phyloP scores from a whole-genome alignment of 2,113 vertebrate species.

The Spizaetus ornatus region DNA sequence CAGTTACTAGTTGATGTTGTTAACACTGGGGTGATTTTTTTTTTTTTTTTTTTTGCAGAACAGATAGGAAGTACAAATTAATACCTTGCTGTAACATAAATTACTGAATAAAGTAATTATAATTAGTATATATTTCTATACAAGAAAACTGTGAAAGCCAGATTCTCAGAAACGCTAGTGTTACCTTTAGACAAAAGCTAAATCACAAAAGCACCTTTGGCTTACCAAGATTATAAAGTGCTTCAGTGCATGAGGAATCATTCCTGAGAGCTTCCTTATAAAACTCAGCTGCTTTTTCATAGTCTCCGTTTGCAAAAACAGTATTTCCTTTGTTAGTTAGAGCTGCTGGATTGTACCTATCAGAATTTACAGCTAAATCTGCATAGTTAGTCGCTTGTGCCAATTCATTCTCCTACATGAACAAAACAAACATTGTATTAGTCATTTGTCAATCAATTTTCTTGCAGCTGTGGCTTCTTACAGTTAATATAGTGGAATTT shows the following conservation, averaged over 20 bases:
- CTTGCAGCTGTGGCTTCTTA: not conserved
- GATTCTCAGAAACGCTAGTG: not conserved
- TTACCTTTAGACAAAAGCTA: not conserved
- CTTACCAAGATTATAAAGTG: conserved; percentile 94
- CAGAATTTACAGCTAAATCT: conserved; percentile 90
- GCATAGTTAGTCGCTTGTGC: conserved; percentile 89
- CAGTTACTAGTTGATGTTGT: not conserved
- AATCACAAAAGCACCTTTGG: not conserved
- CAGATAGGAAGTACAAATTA: not conserved
- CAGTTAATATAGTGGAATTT: not conserved
- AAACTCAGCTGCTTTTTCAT: conserved; percentile 93
- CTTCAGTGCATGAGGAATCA: conserved; percentile 95
- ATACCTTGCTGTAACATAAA: not conserved
- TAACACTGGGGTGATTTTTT: not conserved
- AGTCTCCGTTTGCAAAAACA: conserved; percentile 85
- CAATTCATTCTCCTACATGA: conserved; percentile 87
- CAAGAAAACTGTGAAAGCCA: not conserved
- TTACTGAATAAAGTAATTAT: not conserved
- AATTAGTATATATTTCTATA: not conserved
- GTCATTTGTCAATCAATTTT: not conserved
- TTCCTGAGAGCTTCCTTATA: conserved; percentile 95
- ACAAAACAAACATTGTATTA: conserved; percentile 41
- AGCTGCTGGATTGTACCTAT: conserved; percentile 93
- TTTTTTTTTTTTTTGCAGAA: not conserved
- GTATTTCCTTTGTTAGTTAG: conserved; percentile 97